Percentiles rank a stretch among this genome's conserved stretches.
Evolutionary conservation across 2,888 invertebrate species (phyloP).

Genomic region (Drosophila paranaensis): DNA sequence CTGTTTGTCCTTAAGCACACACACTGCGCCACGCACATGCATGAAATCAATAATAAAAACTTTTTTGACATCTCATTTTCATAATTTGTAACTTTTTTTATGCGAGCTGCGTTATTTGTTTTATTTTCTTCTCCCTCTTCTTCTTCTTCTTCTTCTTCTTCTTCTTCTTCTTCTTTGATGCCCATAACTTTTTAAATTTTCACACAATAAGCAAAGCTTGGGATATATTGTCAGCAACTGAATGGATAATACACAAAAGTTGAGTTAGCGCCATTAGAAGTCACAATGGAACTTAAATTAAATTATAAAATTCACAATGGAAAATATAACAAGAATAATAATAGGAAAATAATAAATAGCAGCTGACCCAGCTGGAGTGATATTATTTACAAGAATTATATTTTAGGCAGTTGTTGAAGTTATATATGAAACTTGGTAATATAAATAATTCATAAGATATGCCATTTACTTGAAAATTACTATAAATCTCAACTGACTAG

Average conservation of each 20-base stretch:
- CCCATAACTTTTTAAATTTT: slow-evolving; percentile 14
- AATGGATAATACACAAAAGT: slow-evolving; percentile 31
- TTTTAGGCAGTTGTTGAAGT: too few relatives aligned
- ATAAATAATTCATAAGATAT: not conserved
- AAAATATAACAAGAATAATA: not conserved
- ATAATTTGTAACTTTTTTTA: slow-evolving; percentile 72
- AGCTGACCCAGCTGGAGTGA: not conserved
- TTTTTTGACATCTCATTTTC: slow-evolving; percentile 81
- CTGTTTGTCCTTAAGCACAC: slow-evolving; percentile 6
- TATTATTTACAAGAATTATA: not conserved
- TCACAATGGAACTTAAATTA: not conserved
- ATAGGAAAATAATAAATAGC: not conserved
- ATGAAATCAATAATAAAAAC: slow-evolving; percentile 81
- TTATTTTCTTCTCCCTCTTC: not conserved
- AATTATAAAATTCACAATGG: not conserved
- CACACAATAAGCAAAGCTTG: slow-evolving; percentile 62
- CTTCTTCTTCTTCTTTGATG: slow-evolving; percentile 5
- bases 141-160: not conserved
- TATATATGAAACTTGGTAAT: not conserved
- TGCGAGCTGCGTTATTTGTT: slow-evolving; percentile 40
- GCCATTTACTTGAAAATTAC: not conserved
- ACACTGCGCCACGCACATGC: slow-evolving; percentile 19
- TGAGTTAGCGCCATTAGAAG: slow-evolving; percentile 11
- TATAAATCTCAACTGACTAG: not conserved
- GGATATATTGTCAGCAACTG: slow-evolving; percentile 46